phyloP scores from a whole-genome alignment of 1,140 invertebrate species.

The Arion vulgaris region DNA sequence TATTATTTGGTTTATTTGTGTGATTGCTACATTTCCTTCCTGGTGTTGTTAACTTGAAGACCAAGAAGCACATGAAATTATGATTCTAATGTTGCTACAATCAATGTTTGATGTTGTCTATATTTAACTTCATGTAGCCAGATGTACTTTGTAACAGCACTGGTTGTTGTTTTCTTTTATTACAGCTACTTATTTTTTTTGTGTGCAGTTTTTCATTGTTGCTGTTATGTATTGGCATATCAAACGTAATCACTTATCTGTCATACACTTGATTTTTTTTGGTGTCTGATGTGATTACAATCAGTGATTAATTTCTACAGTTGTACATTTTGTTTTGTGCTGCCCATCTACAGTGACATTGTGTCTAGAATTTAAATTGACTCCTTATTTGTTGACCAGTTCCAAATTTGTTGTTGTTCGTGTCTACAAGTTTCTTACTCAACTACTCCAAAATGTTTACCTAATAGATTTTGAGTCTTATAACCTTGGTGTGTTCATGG shows the following conservation, averaged over 20 bases:
- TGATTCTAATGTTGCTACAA: background rate
- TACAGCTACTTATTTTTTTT: background rate
- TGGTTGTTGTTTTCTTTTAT: background rate
- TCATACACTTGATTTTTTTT: too few relatives aligned
- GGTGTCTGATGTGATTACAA: too few relatives aligned
- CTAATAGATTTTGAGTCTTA: too few relatives aligned
- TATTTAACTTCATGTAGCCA: background rate
- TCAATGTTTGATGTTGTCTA: background rate
- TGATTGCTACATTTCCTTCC: background rate
- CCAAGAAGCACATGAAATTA: background rate
- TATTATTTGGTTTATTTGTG: background rate
- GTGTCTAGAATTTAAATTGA: too few relatives aligned
- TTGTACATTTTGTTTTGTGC: too few relatives aligned
- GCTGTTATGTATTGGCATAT: background rate
- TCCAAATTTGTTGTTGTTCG: too few relatives aligned
- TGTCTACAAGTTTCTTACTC: too few relatives aligned
- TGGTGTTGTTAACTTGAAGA: background rate
- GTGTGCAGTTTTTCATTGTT: background rate
- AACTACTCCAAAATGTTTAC: too few relatives aligned
- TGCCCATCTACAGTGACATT: too few relatives aligned
- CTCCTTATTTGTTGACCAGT: too few relatives aligned
- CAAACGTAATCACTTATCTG: background rate
- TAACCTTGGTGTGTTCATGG: too few relatives aligned
- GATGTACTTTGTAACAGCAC: background rate
- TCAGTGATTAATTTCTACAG: too few relatives aligned